Evolutionary conservation across 2,797 vertebrate species (phyloP), one percentile per base, ranked within the genome.

Genomic region (Lepidocolaptes lacrymiger): DNA sequence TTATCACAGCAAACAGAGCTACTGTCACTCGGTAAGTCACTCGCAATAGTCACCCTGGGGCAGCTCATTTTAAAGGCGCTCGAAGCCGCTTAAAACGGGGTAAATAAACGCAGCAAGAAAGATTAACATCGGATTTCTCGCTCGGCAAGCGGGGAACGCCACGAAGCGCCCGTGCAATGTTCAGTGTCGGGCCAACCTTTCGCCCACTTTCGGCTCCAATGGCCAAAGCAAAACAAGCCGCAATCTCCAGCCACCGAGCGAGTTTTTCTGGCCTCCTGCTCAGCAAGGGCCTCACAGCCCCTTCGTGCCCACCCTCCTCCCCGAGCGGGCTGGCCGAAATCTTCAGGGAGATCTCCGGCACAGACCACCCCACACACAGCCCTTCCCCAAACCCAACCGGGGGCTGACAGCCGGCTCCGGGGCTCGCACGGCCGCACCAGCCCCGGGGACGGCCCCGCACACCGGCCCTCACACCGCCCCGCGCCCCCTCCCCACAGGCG

Each of bases 31-130:
- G 58, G 4, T 10, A 61, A n/a, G 28, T 32, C 36, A 48, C 21
- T 10, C 17, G 8, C 34, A 30, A 4, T 0, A 41, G 8, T 7
- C 16, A 71, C 0, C 19, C 14, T 37, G 5, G 13, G 23, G 44
- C 23, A 39, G 14, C 18, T n/a, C 16, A 12, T 13, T 59, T 59
- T 21, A 91, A 85, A 75, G 55, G 66, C 43, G 6, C 61, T 7
- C 32, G 20, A 55, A 80, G 46, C 36, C 37, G n/a, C 32, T 52
- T n/a, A 21, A 56, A 82, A 51, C 0, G 24, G 58, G 27, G 17
- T 8, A 63, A 36, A 66, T n/a, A 74, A 92, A 16, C 9, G 28
- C 44, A 17, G 23, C 20, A 36, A 15, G 19, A 51, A 77, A 61
- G 72, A 32, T 9, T n/a, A 76, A 80, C 43, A 75, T 2, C 41